Evolutionary conservation across 2,888 invertebrate species (phyloP).

Genomic region (Gasteruption jaculator): DNA sequence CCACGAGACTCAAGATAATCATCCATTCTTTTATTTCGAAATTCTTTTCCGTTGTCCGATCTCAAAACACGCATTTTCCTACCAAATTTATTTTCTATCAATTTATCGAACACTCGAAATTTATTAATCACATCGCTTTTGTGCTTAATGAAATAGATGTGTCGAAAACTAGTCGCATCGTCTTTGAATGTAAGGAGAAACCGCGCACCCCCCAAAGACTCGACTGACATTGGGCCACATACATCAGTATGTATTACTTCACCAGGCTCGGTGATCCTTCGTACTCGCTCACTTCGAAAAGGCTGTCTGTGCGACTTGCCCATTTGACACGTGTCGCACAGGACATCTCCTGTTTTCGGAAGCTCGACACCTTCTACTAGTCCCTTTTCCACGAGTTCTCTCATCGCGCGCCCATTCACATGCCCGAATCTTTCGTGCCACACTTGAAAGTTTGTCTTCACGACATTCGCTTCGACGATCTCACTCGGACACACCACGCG

Average conservation of each 20-base stretch:
- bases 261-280: conserved; percentile 11
- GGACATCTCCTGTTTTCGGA: conserved; percentile 15
- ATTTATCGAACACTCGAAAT: conserved; percentile 11
- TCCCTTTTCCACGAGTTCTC: conserved; percentile 21
- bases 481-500: conserved; percentile 4
- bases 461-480: conserved; percentile 12
- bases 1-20: no score
- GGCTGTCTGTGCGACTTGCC: conserved; percentile 25
- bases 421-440: conserved; percentile 21
- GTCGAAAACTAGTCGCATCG: conserved; percentile 15
- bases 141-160: conserved; percentile 23
- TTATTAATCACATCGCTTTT: conserved; percentile 17
- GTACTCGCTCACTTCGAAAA: conserved; percentile 11
- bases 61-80: conserved; percentile 13
- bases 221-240: conserved; percentile 19
- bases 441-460: conserved; percentile 8
- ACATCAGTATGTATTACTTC: conserved; percentile 20
- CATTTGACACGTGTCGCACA: conserved; percentile 22
- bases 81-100: conserved; percentile 16
- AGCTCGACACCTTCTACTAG: conserved; percentile 18
- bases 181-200: conserved; percentile 21
- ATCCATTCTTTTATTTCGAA: not conserved
- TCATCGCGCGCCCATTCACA: conserved; percentile 19
- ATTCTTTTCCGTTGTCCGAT: conserved; percentile 21
- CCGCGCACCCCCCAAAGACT: conserved; percentile 17